A percentile compares a stretch with the other conserved stretches of the same genome.
These are phyloP conservation scores for Spea multiplicata DNA, from an alignment of 2,113 vertebrate species.

Conservation along the genomic window DNA sequence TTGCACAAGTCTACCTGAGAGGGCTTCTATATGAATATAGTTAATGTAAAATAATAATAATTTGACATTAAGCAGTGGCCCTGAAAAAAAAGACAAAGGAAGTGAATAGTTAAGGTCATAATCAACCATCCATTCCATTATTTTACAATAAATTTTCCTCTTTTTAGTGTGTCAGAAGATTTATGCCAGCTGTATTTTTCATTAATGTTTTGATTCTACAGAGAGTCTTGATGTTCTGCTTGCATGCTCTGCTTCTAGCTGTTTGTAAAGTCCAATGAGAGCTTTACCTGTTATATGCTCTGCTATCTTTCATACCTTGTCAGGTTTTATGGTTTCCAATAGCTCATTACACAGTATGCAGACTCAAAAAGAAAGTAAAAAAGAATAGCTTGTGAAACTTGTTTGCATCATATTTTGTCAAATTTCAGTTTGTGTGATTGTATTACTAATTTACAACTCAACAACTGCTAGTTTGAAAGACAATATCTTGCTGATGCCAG, in stretches of 20 bases:
- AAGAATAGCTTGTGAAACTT: slow-evolving; percentile 7
- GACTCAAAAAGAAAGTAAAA: slow-evolving; percentile 38
- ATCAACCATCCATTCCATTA: not conserved
- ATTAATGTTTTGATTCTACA: slow-evolving; percentile 33
- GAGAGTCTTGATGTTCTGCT: slow-evolving; percentile 23
- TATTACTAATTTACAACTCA: too few relatives aligned
- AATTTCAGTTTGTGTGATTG: too few relatives aligned
- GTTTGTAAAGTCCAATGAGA: slow-evolving; percentile 43
- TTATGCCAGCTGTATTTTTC: slow-evolving; percentile 17
- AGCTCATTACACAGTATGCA: slow-evolving; percentile 30
- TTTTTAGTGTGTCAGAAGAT: slow-evolving; percentile 2
- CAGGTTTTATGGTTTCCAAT: slow-evolving; percentile 30
- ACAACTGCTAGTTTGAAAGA: too few relatives aligned
- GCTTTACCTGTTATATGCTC: slow-evolving; percentile 23
- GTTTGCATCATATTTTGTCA: too few relatives aligned
- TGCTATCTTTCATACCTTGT: slow-evolving; percentile 25
- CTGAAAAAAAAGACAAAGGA: too few relatives aligned
- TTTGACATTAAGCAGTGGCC: too few relatives aligned
- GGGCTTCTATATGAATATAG: too few relatives aligned
- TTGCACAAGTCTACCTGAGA: too few relatives aligned
- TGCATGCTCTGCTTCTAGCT: slow-evolving; percentile 30
- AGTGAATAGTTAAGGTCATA: too few relatives aligned
- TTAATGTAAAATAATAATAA: too few relatives aligned
- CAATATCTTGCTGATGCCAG: too few relatives aligned
- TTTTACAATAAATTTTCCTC: slow-evolving; percentile 24